Evolutionary conservation across 53 echinoderm and acorn worm genomes (phyloP), one percentile per base, ranked within the genome.

Genomic region (Paelopatides confundens): DNA sequence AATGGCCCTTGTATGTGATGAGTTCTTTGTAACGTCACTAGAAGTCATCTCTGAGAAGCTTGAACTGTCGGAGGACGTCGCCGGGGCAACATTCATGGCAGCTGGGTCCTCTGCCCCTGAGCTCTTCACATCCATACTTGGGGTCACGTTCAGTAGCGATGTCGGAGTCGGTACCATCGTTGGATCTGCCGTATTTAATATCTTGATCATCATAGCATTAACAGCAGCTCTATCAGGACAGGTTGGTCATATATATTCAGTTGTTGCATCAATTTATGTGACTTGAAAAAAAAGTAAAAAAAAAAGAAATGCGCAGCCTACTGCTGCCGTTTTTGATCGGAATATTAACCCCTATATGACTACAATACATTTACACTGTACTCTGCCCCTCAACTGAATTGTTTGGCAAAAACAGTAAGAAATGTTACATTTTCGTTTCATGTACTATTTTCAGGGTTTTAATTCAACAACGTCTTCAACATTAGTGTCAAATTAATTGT

Each of bases 71-170:
- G 99, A 99, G 50, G 99, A 99, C 87, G 99, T 99, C 4, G 99
- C 99, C 33, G 99, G 99, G 30, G 99, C 99, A 14, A 99, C 99
- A 32, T 99, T 99, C 88, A 99, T 99, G 99, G 99, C 99, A 4
- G 99, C 99, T 1, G 99, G 99, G 2, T 99, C 99, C 9, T 99
- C 99, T 30, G 95, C 99, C 5, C 99, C 99, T 0, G 99, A 99
- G 76, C 93, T 99, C 7, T 99, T 99, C 69, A 95, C 95, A 15
- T 95, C 99, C 28, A 86, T 99, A 12, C 85, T 92, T n/a, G 99
- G 99, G 4, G 95, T 99, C 27, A 87, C 91, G 62, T 87, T 90
- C 66, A 86, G 94, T 69, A 99, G 95, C 65, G 99, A 99, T 64
- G 95, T 99, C 8, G 99, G 99, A 4, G 94, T 99, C 35, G 99